These are phyloP conservation scores for Cryptocheilus praepositus DNA, from an alignment of 2,888 invertebrate species.

Conservation along the genomic window DNA sequence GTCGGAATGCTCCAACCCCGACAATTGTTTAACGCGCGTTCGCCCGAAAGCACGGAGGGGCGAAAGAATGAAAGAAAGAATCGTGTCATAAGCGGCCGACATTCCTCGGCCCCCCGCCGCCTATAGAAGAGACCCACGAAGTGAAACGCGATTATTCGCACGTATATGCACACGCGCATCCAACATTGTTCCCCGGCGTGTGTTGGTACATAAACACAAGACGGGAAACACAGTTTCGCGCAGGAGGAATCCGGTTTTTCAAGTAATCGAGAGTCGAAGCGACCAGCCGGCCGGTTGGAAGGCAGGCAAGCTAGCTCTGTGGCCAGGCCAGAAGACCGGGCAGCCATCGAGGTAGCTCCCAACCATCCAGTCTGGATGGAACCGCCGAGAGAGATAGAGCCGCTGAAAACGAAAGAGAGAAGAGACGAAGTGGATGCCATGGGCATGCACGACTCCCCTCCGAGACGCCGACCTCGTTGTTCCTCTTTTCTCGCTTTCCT, in stretches of 20 bases:
- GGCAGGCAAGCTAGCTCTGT: constrained; percentile 34
- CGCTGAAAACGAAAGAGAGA: constrained; percentile 22
- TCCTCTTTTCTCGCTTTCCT: constrained; percentile 51
- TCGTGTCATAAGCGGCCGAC: too few species aligned
- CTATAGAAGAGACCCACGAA: neutral
- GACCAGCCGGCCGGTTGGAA: constrained; percentile 42
- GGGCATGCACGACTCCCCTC: constrained; percentile 57
- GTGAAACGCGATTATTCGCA: constrained; percentile 15
- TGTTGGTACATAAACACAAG: constrained; percentile 62
- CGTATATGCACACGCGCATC: constrained; percentile 32
- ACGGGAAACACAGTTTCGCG: constrained; percentile 71
- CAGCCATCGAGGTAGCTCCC: constrained; percentile 55
- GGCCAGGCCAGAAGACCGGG: constrained; percentile 35
- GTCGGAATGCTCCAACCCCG: neutral
- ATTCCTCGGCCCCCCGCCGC: too few species aligned
- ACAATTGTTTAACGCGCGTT: neutral
- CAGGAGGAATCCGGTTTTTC: constrained; percentile 73
- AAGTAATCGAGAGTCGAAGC: constrained; percentile 68
- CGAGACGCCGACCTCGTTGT: constrained; percentile 29
- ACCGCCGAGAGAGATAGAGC: constrained; percentile 24
- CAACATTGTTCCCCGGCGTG: constrained; percentile 42
- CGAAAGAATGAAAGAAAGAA: neutral
- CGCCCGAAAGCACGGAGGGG: neutral
- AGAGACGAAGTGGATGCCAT: constrained; percentile 53
- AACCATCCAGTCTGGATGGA: constrained; percentile 42